These are phyloP conservation scores for Limnothrissa miodon DNA, from an alignment of 2,113 vertebrate species.

Conservation along the genomic window DNA sequence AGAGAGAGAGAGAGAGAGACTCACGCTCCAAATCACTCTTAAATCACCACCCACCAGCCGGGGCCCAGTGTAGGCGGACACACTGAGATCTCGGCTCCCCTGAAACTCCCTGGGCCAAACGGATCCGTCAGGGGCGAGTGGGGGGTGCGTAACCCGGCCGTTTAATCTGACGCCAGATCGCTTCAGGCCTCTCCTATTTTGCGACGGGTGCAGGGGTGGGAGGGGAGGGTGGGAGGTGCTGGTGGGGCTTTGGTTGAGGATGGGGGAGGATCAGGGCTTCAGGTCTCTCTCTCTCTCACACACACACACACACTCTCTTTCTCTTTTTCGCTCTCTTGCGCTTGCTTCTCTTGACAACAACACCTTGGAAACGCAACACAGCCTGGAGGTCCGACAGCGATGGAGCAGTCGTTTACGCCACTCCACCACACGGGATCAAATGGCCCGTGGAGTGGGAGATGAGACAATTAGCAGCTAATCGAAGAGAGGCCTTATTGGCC, in stretches of 20 bases:
- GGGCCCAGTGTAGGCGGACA: not conserved
- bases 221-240: not conserved
- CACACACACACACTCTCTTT: too few species aligned
- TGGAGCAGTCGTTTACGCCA: not conserved
- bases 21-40: conserved; percentile 8
- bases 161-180: conserved; percentile 7
- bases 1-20: not conserved
- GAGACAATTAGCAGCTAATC: conserved; percentile 5
- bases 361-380: not conserved
- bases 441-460: not conserved
- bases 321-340: not conserved
- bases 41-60: conserved; percentile 2
- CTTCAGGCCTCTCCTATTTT: not conserved
- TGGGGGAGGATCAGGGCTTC: not conserved
- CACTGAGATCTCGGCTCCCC: not conserved
- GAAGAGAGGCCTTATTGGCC: not conserved
- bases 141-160: not conserved
- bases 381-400: not conserved
- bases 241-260: not conserved
- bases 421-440: not conserved
- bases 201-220: not conserved
- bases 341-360: not conserved
- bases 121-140: not conserved
- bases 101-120: not conserved
- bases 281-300: conserved; percentile 4